phyloP scores from a whole-genome alignment of 53 echinoderm and acorn worm genomes.

The Henricia sp. region DNA sequence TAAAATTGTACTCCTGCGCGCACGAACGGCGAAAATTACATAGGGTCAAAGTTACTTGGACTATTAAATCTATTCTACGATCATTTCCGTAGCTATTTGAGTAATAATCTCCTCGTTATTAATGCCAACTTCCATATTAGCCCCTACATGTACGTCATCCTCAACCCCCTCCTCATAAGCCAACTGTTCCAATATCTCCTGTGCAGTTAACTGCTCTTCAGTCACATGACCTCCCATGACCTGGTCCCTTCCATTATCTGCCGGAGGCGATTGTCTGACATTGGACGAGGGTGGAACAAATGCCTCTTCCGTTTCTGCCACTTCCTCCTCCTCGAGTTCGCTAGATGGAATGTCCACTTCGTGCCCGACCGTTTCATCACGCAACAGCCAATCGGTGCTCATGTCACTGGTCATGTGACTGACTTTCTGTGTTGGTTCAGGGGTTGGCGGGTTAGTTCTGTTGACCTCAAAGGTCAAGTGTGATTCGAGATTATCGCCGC shows the following conservation, averaged over 20 bases:
- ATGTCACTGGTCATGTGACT: slow-evolving; percentile 45
- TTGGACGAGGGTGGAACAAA: slow-evolving; percentile 37
- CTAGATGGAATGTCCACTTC: slow-evolving; percentile 49
- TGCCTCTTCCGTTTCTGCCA: slow-evolving; percentile 15
- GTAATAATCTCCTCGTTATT: slow-evolving; percentile 50
- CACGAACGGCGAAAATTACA: too few species aligned
- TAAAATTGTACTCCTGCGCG: too few species aligned
- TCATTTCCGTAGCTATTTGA: slow-evolving; percentile 56
- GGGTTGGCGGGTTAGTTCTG: neutral
- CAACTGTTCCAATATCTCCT: slow-evolving; percentile 62
- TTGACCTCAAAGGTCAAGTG: neutral
- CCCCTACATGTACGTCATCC: slow-evolving; percentile 24
- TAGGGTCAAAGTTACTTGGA: too few species aligned
- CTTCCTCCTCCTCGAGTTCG: slow-evolving; percentile 17
- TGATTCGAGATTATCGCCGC: neutral
- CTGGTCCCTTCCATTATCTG: slow-evolving; percentile 16
- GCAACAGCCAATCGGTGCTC: slow-evolving; percentile 34
- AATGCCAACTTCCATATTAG: slow-evolving; percentile 61
- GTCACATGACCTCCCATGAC: slow-evolving; percentile 19
- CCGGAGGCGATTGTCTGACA: neutral
- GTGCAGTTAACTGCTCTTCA: slow-evolving; percentile 50
- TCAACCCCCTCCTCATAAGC: slow-evolving; percentile 59
- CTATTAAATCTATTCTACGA: slow-evolving; percentile 30
- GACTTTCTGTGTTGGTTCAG: slow-evolving; percentile 21
- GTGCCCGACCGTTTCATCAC: slow-evolving; percentile 39